Evolutionary conservation across 1,140 invertebrate genomes (phyloP), one percentile per base, ranked within the genome.

Genomic region (Polypedilum pembai): DNA sequence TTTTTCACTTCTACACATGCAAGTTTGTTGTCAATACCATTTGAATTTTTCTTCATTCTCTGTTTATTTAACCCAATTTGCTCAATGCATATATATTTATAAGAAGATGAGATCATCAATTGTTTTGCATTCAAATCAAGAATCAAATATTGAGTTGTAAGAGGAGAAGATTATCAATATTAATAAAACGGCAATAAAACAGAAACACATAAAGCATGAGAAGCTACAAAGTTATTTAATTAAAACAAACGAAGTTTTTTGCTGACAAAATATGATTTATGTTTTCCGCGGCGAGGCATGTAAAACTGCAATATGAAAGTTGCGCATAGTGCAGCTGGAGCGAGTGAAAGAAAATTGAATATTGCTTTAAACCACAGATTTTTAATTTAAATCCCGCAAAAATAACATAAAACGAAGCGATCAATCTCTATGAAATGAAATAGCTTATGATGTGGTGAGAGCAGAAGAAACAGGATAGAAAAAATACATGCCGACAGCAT

Each of bases 341-440:
- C 20, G 17, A 7, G 18, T 21, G 20, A 69, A 33, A 33, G 24
- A 33, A 5, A 33, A 33, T 33, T 33, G 24, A 33, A 33, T 8
- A 69, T 20, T 21, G 20, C 65, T 69, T 18, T 18, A 69, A 69
- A 69, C 65, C 65, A 21, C 65, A 69, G 17, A 20, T 69, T 69
- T 69, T 69, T 69, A 69, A 69, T 69, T 69, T 69, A 69, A 69
- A 69, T 69, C 65, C 65, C 65, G 65, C 65, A 69, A 69, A 69
- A 56, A 56, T 12, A 56, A 56, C 45, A 56, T 56, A n/a, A 56
- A 56, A 56, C n/a, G n/a, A 56, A 56, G 45, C 45, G 45, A 56
- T 56, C 45, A 56, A 56, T 56, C 45, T 56, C 45, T 56, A 56
- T 56, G 12, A 56, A 56, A n/a, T 56, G 45, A 56, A 56, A 56